Percentiles rank a stretch among this genome's conserved stretches.
phyloP scores from a whole-genome alignment of 2,888 invertebrate species.

The Microctonus hyperodae region DNA sequence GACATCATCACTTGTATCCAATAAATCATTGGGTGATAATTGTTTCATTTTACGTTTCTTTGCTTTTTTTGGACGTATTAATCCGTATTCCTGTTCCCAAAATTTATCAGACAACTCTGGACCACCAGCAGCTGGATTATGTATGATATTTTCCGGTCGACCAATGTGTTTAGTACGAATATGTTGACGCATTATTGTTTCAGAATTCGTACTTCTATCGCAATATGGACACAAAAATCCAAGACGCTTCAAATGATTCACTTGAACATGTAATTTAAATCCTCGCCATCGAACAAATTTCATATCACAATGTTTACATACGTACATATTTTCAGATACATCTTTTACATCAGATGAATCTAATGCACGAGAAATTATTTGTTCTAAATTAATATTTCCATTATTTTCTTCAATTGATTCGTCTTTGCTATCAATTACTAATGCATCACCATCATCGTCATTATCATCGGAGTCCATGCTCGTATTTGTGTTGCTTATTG shows the following conservation, averaged over 20 bases:
- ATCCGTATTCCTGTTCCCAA: conserved; percentile 57
- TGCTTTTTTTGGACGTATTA: conserved; percentile 39
- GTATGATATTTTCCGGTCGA: conserved; percentile 42
- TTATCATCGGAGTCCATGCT: conserved; percentile 37
- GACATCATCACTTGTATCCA: neutral
- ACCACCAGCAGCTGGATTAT: conserved; percentile 46
- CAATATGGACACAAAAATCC: conserved; percentile 55
- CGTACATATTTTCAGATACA: conserved; percentile 5
- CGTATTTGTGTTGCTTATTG: conserved; percentile 8
- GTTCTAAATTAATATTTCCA: conserved; percentile 26
- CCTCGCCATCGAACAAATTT: conserved; percentile 51
- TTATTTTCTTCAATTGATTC: conserved; percentile 40
- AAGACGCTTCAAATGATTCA: conserved; percentile 54
- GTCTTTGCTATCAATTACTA: conserved; percentile 48
- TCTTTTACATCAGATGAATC: neutral
- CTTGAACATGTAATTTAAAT: conserved; percentile 57
- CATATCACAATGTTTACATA: conserved; percentile 56
- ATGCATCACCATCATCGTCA: conserved; percentile 44
- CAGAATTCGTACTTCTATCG: conserved; percentile 54
- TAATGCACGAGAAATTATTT: neutral
- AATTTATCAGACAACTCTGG: conserved; percentile 53
- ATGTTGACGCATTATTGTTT: conserved; percentile 51
- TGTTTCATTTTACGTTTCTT: conserved; percentile 45
- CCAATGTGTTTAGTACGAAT: conserved; percentile 51
- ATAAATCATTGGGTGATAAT: conserved; percentile 9